Conservation (phyloP, 2,113 vertebrate species). For the Stercorarius parasiticus region DNA sequence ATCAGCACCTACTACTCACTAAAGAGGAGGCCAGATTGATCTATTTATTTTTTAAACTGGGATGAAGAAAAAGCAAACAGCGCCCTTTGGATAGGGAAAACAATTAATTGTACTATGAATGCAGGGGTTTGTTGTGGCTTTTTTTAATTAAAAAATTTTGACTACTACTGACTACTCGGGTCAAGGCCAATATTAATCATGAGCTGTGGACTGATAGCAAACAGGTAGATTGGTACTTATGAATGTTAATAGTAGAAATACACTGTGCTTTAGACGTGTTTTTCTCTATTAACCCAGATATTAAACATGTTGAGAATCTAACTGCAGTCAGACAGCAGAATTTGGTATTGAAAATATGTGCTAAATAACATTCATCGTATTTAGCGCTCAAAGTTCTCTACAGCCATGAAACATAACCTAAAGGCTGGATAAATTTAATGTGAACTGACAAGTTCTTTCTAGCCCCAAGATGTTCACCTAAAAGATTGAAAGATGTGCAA, state of each 20-base stretch:
- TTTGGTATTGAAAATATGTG: background rate
- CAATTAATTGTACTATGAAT: background rate
- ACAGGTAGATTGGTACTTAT: background rate
- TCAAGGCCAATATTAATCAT: background rate
- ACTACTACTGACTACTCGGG: background rate
- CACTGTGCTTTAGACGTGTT: background rate
- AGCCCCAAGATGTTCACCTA: slow-evolving; percentile 1
- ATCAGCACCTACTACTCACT: background rate
- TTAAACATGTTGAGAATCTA: background rate
- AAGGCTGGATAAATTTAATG: slow-evolving; percentile 38
- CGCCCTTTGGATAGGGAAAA: background rate
- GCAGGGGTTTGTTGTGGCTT: background rate
- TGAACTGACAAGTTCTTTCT: slow-evolving; percentile 38
- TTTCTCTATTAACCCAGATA: background rate
- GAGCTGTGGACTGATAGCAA: background rate
- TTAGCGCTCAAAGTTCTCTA: slow-evolving; percentile 8
- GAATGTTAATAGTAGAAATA: background rate
- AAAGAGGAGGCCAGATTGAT: background rate
- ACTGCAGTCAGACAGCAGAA: background rate
- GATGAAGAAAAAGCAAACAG: background rate
- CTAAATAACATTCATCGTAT: background rate
- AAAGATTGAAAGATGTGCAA: background rate
- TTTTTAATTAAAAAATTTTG: background rate
- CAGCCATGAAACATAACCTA: background rate
- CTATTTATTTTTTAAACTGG: background rate